A percentile compares a stretch with the other conserved stretches of the same genome.
Evolutionary conservation across 2,888 invertebrate species (phyloP).

Genomic region (Willowsia nigromaculata): DNA sequence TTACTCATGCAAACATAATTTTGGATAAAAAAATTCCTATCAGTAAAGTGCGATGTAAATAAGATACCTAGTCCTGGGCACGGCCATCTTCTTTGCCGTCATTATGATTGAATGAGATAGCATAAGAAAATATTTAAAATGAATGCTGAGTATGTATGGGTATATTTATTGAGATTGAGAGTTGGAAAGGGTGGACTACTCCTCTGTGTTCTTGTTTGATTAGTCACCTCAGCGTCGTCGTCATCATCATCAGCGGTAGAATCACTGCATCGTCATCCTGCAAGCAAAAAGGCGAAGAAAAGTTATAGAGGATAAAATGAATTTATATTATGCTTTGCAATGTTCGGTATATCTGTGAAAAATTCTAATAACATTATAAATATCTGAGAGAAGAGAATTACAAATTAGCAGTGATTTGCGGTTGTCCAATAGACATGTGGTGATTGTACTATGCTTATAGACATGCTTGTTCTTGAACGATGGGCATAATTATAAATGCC

Average conservation of each 20-base stretch:
- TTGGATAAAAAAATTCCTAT: not conserved
- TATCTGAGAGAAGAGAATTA: too few species aligned
- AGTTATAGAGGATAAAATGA: constrained; percentile 18
- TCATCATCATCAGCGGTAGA: constrained; percentile 31
- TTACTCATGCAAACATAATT: not conserved
- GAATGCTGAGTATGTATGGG: not conserved
- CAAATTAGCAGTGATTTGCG: too few species aligned
- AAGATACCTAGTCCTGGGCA: constrained; percentile 5
- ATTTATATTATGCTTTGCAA: not conserved
- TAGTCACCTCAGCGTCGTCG: constrained; percentile 47
- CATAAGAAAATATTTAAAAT: not conserved
- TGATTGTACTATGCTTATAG: too few species aligned
- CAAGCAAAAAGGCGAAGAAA: constrained; percentile 21
- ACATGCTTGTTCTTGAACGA: too few species aligned
- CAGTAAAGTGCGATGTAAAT: not conserved
- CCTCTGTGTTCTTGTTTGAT: constrained; percentile 42
- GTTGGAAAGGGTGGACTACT: not conserved
- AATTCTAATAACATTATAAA: too few species aligned
- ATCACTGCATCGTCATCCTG: constrained; percentile 52
- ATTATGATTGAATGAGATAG: constrained; percentile 11
- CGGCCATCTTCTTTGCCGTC: not conserved
- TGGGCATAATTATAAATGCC: too few species aligned
- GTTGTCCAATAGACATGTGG: too few species aligned
- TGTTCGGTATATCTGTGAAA: too few species aligned
- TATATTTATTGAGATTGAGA: not conserved